These are phyloP conservation scores for Unio delphinus DNA, from an alignment of 2,888 invertebrate genomes.

Conservation along the genomic window DNA sequence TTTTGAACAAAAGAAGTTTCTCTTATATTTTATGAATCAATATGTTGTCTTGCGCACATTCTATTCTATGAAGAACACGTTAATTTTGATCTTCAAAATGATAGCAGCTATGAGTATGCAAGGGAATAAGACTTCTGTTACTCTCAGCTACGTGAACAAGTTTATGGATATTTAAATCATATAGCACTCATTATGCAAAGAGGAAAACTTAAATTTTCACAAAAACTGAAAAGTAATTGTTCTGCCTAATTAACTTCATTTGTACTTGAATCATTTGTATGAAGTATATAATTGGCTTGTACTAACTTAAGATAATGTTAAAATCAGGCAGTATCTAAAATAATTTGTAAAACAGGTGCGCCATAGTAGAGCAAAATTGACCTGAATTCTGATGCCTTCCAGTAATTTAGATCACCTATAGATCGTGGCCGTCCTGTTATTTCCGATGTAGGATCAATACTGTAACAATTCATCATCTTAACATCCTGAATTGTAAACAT, in stretches of 20 bases:
- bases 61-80: neutral
- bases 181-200: slow-evolving; percentile 6
- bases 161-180: slow-evolving; percentile 15
- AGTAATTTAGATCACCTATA: slow-evolving; percentile 8
- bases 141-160: slow-evolving; percentile 17
- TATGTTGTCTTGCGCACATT: no score
- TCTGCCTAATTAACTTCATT: no score
- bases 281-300: slow-evolving; percentile 1
- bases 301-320: slow-evolving; percentile 1
- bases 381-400: slow-evolving; percentile 11
- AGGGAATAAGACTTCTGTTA: slow-evolving; percentile 11
- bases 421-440: slow-evolving; percentile 4
- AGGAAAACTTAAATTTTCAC: neutral
- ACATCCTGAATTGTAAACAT: neutral
- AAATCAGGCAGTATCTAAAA: neutral
- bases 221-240: no score
- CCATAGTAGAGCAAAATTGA: slow-evolving; percentile 6
- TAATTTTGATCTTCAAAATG: slow-evolving; percentile 18
- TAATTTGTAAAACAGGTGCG: neutral
- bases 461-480: slow-evolving; percentile 4
- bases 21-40: no score
- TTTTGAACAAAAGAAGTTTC: slow-evolving; percentile 5
- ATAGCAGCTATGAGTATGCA: slow-evolving; percentile 3
- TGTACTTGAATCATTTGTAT: neutral
- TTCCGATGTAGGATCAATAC: neutral